These are phyloP conservation scores for Helarctos malayanus DNA, from an alignment of 2,797 vertebrate species.

Conservation along the genomic window DNA sequence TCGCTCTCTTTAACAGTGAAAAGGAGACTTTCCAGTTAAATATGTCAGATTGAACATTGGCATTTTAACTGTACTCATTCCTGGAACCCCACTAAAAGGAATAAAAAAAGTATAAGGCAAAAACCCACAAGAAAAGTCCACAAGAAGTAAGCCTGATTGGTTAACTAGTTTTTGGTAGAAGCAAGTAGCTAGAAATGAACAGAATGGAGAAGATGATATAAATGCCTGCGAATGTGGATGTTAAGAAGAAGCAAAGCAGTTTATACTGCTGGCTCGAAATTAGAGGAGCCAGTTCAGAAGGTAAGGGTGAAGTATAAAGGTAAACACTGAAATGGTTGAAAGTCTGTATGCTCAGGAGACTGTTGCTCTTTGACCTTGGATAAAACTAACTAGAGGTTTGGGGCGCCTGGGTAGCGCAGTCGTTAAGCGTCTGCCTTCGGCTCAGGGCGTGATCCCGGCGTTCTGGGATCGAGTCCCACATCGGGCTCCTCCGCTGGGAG, in stretches of 20 bases:
- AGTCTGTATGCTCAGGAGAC: not conserved
- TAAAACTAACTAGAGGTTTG: not conserved
- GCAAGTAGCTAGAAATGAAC: not conserved
- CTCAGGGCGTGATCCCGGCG: no score
- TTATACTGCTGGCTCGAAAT: not conserved
- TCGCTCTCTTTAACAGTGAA: not conserved
- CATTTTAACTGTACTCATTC: not conserved
- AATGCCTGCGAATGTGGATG: not conserved
- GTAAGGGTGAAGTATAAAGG: not conserved
- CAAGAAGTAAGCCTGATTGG: not conserved
- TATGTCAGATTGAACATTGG: not conserved
- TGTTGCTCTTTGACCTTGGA: not conserved
- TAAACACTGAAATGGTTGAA: not conserved
- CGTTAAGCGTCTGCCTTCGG: no score
- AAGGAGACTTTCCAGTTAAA: not conserved
- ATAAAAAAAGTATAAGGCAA: not conserved
- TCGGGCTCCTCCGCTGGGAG: no score
- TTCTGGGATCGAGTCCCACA: no score
- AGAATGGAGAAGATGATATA: not conserved
- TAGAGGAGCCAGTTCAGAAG: not conserved
- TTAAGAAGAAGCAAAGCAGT: not conserved
- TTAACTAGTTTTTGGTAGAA: not conserved
- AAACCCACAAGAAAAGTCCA: not conserved
- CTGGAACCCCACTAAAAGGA: constrained; percentile 5
- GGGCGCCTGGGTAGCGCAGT: no score